These are phyloP conservation scores for Pedionomus torquatus DNA, from an alignment of 2,113 vertebrate genomes.

Conservation along the genomic window DNA sequence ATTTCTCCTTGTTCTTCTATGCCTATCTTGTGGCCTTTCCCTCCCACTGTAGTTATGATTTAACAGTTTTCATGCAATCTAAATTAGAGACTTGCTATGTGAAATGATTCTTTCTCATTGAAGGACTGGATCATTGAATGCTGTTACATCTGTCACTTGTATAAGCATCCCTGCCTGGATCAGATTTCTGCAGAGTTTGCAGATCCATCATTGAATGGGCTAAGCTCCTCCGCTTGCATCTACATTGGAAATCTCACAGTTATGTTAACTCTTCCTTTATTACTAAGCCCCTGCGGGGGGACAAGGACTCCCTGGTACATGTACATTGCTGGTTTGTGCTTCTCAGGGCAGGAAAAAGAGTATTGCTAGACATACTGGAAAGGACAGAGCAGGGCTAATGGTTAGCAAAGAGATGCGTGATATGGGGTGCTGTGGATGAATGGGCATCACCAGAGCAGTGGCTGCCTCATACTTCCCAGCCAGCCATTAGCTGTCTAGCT, in stretches of 20 bases:
- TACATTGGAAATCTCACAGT: background rate
- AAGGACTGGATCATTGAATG: background rate
- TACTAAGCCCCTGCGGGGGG: background rate
- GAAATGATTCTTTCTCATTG: background rate
- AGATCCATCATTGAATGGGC: background rate
- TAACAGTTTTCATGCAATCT: background rate
- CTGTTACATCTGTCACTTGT: background rate
- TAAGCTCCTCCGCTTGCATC: background rate
- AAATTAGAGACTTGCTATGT: background rate
- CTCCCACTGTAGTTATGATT: background rate
- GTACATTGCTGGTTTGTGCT: background rate
- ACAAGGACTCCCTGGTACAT: background rate
- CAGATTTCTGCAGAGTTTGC: background rate
- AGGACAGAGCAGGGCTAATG: background rate
- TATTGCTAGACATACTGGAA: background rate
- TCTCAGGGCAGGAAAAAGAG: background rate
- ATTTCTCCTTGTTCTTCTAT: background rate
- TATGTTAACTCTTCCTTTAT: background rate
- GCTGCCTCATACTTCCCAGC: background rate
- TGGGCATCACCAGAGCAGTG: background rate
- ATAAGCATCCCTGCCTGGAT: background rate
- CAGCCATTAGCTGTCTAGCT: too few species aligned
- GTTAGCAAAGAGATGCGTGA: background rate
- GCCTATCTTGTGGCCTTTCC: background rate
- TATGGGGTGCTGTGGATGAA: rapidly evolving